phyloP scores from a whole-genome alignment of 2,797 vertebrate genomes.

The Rallus crepitans region DNA sequence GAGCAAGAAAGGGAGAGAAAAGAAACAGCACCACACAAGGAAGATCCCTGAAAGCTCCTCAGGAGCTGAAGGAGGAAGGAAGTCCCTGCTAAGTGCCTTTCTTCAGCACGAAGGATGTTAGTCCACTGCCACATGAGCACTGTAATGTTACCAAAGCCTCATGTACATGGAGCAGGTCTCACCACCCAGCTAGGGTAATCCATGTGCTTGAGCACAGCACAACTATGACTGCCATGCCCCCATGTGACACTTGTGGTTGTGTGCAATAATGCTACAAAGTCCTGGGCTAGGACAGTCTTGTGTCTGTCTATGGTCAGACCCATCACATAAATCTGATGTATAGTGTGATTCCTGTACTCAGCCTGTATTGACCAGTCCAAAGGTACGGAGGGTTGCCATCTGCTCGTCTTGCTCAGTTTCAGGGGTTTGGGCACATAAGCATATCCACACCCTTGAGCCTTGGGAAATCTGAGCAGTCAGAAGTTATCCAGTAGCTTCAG shows the following conservation, averaged over 20 bases:
- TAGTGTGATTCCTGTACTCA: not conserved
- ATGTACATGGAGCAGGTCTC: not conserved
- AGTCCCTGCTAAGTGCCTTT: not conserved
- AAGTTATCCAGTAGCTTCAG: not conserved
- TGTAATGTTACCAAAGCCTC: not conserved
- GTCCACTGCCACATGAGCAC: not conserved
- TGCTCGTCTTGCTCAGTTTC: not conserved
- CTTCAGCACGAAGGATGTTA: not conserved
- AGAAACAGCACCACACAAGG: not conserved
- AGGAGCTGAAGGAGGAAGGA: not conserved
- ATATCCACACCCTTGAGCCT: not conserved
- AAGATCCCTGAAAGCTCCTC: not conserved
- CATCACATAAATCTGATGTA: not conserved
- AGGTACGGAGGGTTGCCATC: not conserved
- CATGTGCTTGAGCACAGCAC: not conserved
- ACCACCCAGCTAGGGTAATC: not conserved
- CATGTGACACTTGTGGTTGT: not conserved
- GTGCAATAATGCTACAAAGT: not conserved
- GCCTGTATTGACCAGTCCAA: not conserved
- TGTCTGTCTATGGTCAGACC: not conserved
- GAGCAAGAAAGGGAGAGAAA: not conserved
- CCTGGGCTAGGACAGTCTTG: not conserved
- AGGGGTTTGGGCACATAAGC: not conserved
- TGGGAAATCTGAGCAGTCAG: not conserved
- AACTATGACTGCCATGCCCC: not conserved